Evolutionary conservation across 1,140 invertebrate genomes (phyloP).

Genomic region (Drosophila neocordata): DNA sequence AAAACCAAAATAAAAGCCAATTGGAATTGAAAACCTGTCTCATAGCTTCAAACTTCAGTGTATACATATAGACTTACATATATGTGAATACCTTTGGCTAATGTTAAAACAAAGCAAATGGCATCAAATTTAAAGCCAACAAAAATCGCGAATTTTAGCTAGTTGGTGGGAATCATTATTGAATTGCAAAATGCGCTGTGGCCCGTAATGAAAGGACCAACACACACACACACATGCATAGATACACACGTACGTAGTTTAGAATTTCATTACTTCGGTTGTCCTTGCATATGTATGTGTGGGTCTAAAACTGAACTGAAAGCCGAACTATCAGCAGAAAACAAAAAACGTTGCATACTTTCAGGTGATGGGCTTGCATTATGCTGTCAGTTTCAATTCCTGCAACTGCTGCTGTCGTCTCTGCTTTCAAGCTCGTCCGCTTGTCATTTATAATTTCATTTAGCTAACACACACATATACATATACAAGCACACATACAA

Average conservation of each 20-base stretch:
- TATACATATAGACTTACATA: no score
- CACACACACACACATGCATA: not conserved
- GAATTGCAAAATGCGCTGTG: conserved; percentile 12
- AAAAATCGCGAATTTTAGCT: conserved; percentile 2
- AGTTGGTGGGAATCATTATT: not conserved
- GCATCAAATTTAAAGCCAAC: not conserved
- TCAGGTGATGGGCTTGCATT: conserved; percentile 31
- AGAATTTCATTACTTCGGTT: conserved; percentile 45
- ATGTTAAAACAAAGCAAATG: not conserved
- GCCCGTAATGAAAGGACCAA: conserved; percentile 5
- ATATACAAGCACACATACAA: not conserved
- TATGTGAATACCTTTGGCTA: not conserved
- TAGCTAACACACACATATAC: not conserved
- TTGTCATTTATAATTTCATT: conserved; percentile 57
- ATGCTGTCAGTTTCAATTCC: conserved; percentile 9
- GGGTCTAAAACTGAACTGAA: conserved; percentile 5
- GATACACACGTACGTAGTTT: not conserved
- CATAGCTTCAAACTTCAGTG: no score
- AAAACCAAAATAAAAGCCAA: no score
- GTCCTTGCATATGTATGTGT: not conserved
- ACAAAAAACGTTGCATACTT: conserved; percentile 45
- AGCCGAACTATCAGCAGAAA: not conserved
- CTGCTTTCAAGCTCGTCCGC: conserved; percentile 18
- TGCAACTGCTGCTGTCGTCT: conserved; percentile 6
- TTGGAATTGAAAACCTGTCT: no score